Evolutionary conservation across 2,797 vertebrate species (phyloP).

Genomic region (Enteromius anoplus): DNA sequence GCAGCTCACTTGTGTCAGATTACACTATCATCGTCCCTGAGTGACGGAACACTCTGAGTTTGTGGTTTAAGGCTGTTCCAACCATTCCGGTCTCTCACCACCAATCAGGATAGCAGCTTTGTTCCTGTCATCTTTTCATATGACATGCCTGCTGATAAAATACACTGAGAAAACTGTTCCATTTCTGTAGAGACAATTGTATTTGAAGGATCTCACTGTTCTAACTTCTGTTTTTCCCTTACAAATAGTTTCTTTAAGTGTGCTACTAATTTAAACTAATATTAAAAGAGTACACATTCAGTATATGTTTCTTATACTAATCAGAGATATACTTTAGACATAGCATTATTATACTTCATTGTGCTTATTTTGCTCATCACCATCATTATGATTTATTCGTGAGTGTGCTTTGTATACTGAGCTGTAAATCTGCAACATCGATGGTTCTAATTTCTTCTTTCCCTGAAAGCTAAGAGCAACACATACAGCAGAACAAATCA

Average conservation of each 20-base stretch:
- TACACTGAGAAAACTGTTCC: neutral
- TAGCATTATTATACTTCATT: too few species aligned
- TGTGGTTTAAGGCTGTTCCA: constrained; percentile 57
- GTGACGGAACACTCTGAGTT: constrained; percentile 66
- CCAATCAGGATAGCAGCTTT: constrained; percentile 21
- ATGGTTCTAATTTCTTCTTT: neutral
- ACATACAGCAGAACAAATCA: neutral
- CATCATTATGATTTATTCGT: neutral
- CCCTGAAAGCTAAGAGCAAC: neutral
- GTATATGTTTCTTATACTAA: neutral
- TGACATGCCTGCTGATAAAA: neutral
- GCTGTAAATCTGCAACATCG: neutral
- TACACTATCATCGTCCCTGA: constrained; percentile 55
- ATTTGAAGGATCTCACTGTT: neutral
- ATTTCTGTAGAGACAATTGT: neutral
- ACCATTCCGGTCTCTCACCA: constrained; percentile 50
- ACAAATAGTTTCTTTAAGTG: neutral
- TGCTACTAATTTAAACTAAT: neutral
- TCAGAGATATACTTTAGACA: neutral
- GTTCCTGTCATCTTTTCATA: constrained; percentile 17
- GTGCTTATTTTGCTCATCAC: neutral
- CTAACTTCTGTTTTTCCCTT: neutral
- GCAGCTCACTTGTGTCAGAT: constrained; percentile 17
- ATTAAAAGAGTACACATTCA: neutral
- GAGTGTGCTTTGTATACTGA: neutral